Evolutionary conservation across 2,797 vertebrate species (phyloP), one percentile per base, ranked within the genome.

Genomic region (Darevskia mixta): DNA sequence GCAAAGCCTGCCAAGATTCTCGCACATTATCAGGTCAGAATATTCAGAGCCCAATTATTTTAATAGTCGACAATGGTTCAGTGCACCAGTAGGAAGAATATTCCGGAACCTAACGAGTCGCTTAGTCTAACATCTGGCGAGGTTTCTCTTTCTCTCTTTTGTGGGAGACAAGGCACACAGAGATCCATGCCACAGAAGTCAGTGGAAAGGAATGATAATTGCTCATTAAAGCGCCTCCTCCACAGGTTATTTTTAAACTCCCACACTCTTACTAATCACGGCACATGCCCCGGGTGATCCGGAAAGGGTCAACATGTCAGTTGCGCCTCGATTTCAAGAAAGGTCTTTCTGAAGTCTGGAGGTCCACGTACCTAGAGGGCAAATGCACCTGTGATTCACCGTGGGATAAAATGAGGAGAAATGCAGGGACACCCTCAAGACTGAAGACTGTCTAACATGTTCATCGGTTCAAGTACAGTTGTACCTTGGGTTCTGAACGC

Each of bases 1-100:
- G 86, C 90, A 95, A 96, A 93, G 84, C 58, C 88, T 91, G 90
- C 92, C 90, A 88, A 94, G 95, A 92, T 86, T 82, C 92, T 90
- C 89, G 84, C 10, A 2, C 73, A 1, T 93, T 95, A 94, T 88
- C 86, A 83, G 89, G 89, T 93, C 92, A 95, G 75, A 91, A 90
- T 94, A 95, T 91, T 91, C 92, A 76, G 86, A 23, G 86, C 91
- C 92, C 92, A 95, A 94, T 96, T 96, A 95, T 94, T 95, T 95
- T 95, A 96, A 95, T 92, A 95, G 89, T 87, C 25, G 13, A 91
- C 91, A 93, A 94, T 85, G 92, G 82, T 90, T 95, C 88, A 90
- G 87, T 82, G 85, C 41, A 10, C 49, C 92, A 91, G 90, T 61
- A 85, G 88, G 88, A 94, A 90, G 5, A 15, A 81, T 73, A 90